A percentile compares a stretch with the other conserved stretches of the same genome.
Conservation (phyloP, 1,140 invertebrate species). For the Hylyphantes graminicola region DNA sequence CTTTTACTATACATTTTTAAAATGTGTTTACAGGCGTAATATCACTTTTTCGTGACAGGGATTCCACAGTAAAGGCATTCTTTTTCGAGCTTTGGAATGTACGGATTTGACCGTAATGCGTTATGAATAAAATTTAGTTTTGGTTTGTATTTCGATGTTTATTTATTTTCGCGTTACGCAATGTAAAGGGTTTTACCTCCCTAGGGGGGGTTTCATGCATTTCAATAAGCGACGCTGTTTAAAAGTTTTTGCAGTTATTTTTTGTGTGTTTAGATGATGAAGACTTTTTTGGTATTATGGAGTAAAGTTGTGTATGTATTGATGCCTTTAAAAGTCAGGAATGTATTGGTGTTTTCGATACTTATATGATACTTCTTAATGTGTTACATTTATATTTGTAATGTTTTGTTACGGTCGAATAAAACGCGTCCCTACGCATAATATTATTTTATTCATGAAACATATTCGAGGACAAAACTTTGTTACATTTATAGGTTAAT, state of each 20-base stretch:
- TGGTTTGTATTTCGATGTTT: slow-evolving; percentile 27
- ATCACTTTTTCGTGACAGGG: slow-evolving; percentile 54
- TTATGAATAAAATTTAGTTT: slow-evolving; percentile 59
- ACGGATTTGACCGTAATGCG: slow-evolving; percentile 51
- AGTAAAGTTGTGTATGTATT: no score
- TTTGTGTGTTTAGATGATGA: no score
- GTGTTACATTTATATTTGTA: no score
- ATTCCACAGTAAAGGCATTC: slow-evolving; percentile 40
- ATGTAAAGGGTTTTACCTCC: background rate
- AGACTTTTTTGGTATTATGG: no score
- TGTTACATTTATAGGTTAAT: no score
- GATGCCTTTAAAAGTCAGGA: no score
- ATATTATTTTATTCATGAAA: no score
- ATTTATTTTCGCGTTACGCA: slow-evolving; percentile 10
- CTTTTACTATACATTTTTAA: slow-evolving; percentile 24
- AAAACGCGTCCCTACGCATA: no score
- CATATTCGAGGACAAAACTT: no score
- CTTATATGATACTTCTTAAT: no score
- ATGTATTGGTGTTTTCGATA: no score
- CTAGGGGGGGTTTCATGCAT: slow-evolving; percentile 42
- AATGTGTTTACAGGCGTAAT: slow-evolving; percentile 52
- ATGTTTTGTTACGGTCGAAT: no score
- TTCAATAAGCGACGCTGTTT: slow-evolving; percentile 28
- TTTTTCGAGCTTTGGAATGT: slow-evolving; percentile 26
- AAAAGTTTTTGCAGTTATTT: background rate